Evolutionary conservation across 92 coral and sea anemone genomes (phyloP).

Genomic region (Porites rus): DNA sequence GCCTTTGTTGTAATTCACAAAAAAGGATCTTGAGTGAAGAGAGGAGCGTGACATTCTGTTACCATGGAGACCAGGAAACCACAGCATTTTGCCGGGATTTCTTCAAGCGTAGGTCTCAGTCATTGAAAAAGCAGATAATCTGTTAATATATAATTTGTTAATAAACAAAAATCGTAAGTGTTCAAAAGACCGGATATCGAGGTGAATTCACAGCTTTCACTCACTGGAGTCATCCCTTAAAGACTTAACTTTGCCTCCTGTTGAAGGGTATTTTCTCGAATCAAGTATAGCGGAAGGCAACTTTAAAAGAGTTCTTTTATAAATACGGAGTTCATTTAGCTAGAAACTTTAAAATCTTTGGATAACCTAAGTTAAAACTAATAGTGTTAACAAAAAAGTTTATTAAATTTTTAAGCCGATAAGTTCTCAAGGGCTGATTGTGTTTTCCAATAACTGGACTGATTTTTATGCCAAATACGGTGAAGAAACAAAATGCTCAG

Average conservation of each 20-base stretch:
- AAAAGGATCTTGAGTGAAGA: constrained; percentile 7
- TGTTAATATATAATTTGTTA: no score
- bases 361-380: not conserved
- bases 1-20: constrained; percentile 41
- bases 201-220: no score
- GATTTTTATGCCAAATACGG: not conserved
- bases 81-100: not conserved
- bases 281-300: no score
- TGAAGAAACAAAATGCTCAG: not conserved
- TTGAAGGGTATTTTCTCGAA: no score
- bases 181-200: no score
- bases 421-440: not conserved
- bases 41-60: constrained; percentile 10
- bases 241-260: no score
- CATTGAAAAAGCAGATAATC: no score
- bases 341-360: not conserved
- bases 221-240: no score
- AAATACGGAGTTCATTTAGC: no score
- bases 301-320: no score
- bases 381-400: not conserved
- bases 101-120: not conserved
- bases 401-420: not conserved
- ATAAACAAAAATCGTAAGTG: no score
- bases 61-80: constrained; percentile 20
- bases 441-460: not conserved